Base-by-base conservation (phyloP, 2,797 vertebrate species). In the Phoeniculus purpureus region DNA sequence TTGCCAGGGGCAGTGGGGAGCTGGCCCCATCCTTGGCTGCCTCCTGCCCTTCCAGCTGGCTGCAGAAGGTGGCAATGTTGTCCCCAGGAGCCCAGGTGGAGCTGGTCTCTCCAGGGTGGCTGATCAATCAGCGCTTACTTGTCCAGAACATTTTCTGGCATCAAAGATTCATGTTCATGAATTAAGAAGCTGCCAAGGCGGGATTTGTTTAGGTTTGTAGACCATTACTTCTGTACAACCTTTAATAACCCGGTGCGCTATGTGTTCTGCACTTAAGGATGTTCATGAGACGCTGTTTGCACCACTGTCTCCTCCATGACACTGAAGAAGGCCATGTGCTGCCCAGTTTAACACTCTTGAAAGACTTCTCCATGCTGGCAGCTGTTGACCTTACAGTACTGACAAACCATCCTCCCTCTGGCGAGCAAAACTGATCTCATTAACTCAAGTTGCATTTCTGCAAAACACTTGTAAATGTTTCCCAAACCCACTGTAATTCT, bases 11-110 rank as follows among this genome's bases (percentile, higher is more conserved):
- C 8, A 7, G 31, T 1, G 59, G 58, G 8, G 15, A 21, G 50
- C 71, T 3, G 62, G 55, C 32, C 7, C 10, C 7, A n/a, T 4
- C 83, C 54, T 29, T 1, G 5, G 9, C 47, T 2, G 61, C 31
- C 61, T 12, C 40, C 61, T 77, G 89, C 84, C 91, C 60, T 87
- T 62, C 80, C 85, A 13, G 8, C 25, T 45, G 11, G 34, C 90
- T 40, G 88, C 86, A 14, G 83, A 66, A 91, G 93, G 92, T 86
- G 92, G 88, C 92, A 90, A 88, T 91, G 92, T 90, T 92, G 83
- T 54, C 94, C 86, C 83, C 77, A 6, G 60, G 22, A 93, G 88
- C 67, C 56, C 93, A 14, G 93, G 81, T 73, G n/a, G 17, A 62
- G 43, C 62, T 14, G 73, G 3, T 22, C 43, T 43, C 43, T 43